phyloP scores from a whole-genome alignment of 2,888 invertebrate species.

The Hermaeophaga mercurialis region DNA sequence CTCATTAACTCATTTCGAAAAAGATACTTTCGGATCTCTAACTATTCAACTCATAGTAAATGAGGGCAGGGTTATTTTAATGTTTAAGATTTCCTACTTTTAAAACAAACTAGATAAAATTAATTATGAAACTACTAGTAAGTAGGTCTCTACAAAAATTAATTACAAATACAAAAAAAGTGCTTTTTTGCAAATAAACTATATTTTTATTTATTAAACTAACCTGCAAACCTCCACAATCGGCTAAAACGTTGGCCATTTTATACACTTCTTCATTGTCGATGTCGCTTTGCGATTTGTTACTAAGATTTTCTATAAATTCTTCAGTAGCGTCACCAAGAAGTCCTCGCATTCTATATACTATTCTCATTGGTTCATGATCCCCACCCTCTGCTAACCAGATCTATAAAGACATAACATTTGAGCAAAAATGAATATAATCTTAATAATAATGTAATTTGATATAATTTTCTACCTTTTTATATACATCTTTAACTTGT shows the following conservation, averaged over 20 bases:
- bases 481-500: conserved; percentile 90
- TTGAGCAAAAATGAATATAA: too few relatives aligned
- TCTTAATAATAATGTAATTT: neutral
- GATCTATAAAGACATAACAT: conserved; percentile 60
- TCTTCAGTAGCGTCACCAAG: conserved; percentile 99
- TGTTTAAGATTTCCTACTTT: too few relatives aligned
- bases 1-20: too few relatives aligned
- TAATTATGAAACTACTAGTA: too few relatives aligned
- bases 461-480: conserved; percentile 61
- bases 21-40: too few relatives aligned
- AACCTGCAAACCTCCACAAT: conserved; percentile 74
- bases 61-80: too few relatives aligned
- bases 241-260: conserved; percentile 84
- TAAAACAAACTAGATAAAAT: too few relatives aligned
- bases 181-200: too few relatives aligned
- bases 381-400: conserved; percentile 91
- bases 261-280: conserved; percentile 95
- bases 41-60: too few relatives aligned
- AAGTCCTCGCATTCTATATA: conserved; percentile 96
- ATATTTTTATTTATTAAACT: neutral
- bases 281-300: conserved; percentile 82
- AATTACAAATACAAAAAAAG: too few relatives aligned
- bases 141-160: too few relatives aligned
- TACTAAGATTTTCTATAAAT: conserved; percentile 92
- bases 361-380: conserved; percentile 94